Evolutionary conservation across 2,113 vertebrate genomes (phyloP).

Genomic region (Abramis brama): DNA sequence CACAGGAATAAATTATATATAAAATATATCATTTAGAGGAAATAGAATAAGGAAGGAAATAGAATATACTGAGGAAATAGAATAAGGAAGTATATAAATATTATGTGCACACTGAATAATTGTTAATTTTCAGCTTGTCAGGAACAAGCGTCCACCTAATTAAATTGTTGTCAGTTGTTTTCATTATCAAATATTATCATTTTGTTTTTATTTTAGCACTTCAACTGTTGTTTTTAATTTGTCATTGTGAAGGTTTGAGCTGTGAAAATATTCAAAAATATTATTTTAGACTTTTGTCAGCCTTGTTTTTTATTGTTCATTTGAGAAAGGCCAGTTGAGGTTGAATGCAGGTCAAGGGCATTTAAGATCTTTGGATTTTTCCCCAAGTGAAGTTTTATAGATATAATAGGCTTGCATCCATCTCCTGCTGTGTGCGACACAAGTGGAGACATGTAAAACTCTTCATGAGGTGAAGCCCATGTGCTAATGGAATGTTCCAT

Average conservation of each 20-base stretch:
- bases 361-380: constrained; percentile 11
- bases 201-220: too few species aligned
- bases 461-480: constrained; percentile 23
- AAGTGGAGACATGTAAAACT: constrained; percentile 42
- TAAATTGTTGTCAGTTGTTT: too few species aligned
- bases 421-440: constrained; percentile 23
- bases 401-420: constrained; percentile 25
- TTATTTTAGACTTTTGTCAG: background rate
- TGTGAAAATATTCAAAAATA: background rate
- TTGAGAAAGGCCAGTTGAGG: background rate
- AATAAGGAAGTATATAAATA: too few species aligned
- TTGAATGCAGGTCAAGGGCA: constrained; percentile 9
- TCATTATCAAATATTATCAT: too few species aligned
- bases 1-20: too few species aligned
- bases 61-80: too few species aligned
- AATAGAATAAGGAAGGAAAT: too few species aligned
- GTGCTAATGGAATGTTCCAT: constrained; percentile 53
- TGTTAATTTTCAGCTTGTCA: too few species aligned
- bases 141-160: too few species aligned
- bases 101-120: too few species aligned
- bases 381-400: constrained; percentile 3
- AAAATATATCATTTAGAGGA: too few species aligned
- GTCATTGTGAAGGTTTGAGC: background rate
- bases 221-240: too few species aligned
- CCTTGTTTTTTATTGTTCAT: background rate